Base-by-base conservation (phyloP, 2,797 vertebrate genomes). In the Acanthurus lineatus region DNA sequence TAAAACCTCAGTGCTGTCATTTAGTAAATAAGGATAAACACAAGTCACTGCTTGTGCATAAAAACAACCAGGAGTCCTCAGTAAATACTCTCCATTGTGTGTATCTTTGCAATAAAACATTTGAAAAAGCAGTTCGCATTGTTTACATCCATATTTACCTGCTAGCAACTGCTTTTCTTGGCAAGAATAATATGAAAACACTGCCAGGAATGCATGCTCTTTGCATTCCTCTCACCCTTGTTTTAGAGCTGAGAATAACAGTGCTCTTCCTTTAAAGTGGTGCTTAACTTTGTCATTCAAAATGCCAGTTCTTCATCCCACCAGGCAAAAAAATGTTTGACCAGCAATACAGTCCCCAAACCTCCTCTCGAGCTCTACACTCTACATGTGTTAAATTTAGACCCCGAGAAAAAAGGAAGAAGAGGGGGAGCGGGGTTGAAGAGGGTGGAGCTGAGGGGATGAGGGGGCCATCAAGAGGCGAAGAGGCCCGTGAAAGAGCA, bases 401-500 rank as follows among this genome's bases (percentile, higher is more conserved):
- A 73, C 32, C 32, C 32, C 42, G 5, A 64, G 32, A 25, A 61
- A 64, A 64, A 40, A 49, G 32, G 57, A 40, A 38, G 64, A 51
- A 35, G 71, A 56, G 64, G 58, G 58, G 51, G 47, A 38, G 28
- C n/a, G 1, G 42, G 65, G 63, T 56, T 40, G 61, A 22, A 16
- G 71, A 70, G 76, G 40, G 76, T 63, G 73, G 69, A 70, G 76
- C 47, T 0, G 20, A 35, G 20, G 45, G 61, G 61, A 74, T 60
- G 71, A 79, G 75, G 73, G 44, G 80, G 60, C 63, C 82, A 86
- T 91, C 79, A 75, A 88, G 88, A 91, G 88, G 62, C 72, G 82
- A 88, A 86, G 86, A 85, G 88, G 70, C 75, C 69, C 76, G 84
- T 89, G 84, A 90, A 90, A 87, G 86, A 81, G 70, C 83, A 77